Evolutionary conservation across 2,113 vertebrate genomes (phyloP).

Genomic region (Rhineura floridana): DNA sequence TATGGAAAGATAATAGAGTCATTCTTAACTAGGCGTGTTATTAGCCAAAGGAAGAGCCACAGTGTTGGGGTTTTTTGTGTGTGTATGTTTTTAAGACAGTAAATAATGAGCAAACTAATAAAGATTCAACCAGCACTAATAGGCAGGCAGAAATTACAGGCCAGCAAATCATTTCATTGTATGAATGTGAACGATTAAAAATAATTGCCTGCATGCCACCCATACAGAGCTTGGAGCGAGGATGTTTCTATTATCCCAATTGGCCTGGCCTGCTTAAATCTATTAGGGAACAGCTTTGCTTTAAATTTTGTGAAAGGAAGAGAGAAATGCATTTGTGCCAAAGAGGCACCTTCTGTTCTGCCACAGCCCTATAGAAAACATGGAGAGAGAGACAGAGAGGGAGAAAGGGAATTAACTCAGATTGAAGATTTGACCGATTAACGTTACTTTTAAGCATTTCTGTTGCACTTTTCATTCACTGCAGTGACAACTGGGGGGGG

Average conservation of each 20-base stretch:
- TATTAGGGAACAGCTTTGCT: neutral
- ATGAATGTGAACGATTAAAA: constrained; percentile 25
- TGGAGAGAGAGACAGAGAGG: neutral
- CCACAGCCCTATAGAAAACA: neutral
- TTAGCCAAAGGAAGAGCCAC: constrained; percentile 33
- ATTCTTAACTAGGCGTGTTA: constrained; percentile 41
- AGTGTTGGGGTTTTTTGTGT: neutral
- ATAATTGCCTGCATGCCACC: neutral
- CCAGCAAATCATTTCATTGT: constrained; percentile 32
- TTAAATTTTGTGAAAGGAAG: constrained; percentile 10
- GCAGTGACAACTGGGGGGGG: neutral
- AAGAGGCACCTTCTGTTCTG: neutral
- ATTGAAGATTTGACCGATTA: neutral
- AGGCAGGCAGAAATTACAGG: constrained; percentile 28
- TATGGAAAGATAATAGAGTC: constrained; percentile 33
- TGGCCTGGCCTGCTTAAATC: neutral
- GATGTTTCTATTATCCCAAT: neutral
- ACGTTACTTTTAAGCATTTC: neutral
- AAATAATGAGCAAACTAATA: constrained; percentile 32
- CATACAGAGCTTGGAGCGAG: neutral
- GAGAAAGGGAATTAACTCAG: neutral
- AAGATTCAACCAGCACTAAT: constrained; percentile 27
- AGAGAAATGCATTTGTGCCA: neutral
- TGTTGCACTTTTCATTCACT: neutral
- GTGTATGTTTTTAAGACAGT: constrained; percentile 17